Conservation (phyloP, 2,888 invertebrate species). For the Drosophila macrospina region DNA sequence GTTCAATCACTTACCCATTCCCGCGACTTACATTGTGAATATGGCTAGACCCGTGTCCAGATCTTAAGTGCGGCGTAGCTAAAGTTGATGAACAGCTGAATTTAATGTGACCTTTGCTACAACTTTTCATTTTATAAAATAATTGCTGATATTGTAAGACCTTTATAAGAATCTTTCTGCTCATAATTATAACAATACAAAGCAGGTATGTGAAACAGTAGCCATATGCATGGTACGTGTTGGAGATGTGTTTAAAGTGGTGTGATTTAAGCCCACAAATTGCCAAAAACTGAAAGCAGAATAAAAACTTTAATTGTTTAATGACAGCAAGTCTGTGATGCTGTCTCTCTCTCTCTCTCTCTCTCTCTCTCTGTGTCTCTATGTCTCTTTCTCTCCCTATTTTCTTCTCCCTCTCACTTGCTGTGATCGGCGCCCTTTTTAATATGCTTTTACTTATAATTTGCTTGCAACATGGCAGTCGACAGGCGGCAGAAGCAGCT, state of each 20-base stretch:
- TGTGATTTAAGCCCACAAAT: constrained; percentile 57
- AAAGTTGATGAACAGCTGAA: no score
- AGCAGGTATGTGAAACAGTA: constrained; percentile 7
- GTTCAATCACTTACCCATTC: no score
- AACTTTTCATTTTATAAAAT: no score
- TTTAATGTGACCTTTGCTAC: no score
- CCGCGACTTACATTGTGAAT: no score
- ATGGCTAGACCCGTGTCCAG: no score
- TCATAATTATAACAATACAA: constrained; percentile 14
- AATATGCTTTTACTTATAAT: constrained; percentile 16
- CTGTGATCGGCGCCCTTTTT: constrained; percentile 31
- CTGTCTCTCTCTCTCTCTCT: constrained; percentile 20
- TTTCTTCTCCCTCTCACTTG: constrained; percentile 7
- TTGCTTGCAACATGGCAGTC: constrained; percentile 52
- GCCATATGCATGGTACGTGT: constrained; percentile 31
- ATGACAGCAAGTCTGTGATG: constrained; percentile 44
- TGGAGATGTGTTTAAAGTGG: constrained; percentile 41
- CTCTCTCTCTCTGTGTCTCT: constrained; percentile 14
- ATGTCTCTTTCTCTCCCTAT: constrained; percentile 16
- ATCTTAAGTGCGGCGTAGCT: no score
- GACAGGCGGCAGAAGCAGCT: constrained; percentile 47
- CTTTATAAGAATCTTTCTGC: neutral
- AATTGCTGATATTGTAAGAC: neutral
- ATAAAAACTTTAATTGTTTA: constrained; percentile 69
- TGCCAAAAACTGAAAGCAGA: constrained; percentile 31